Base-by-base conservation (phyloP, 2,888 invertebrate species). In the Scaptomyza reducta region DNA sequence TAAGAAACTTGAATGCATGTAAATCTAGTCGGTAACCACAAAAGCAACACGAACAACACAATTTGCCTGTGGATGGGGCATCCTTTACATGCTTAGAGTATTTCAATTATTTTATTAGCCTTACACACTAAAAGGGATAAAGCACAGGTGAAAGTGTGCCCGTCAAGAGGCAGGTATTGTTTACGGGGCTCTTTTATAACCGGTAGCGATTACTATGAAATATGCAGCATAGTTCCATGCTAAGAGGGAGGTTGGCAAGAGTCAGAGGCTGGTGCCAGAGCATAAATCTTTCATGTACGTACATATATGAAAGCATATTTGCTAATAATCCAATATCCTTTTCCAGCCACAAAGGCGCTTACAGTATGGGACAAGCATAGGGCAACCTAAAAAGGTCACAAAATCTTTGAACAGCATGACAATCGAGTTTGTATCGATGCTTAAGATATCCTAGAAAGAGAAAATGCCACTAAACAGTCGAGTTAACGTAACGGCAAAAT, bases 101-200 rank as follows among this genome's bases (percentile, higher is more conserved):
- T 84, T 84, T 84, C 82, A 84, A 87, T 87, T 87, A 84, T 84
- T 84, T 84, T 87, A 82, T 87, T 84, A 84, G 85, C 83, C 66
- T 50, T 35, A 45, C 64, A 70, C 58, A 44, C 40, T 40, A 69
- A 66, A 72, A 61, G 66, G 81, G 71, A 79, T 69, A 35, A 22
- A 45, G 58, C 54, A 29, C 66, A 83, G 83, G 77, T 79, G 70
- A 70, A 66, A 41, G 56, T 64, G 68, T 64, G 69, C 27, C 46
- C 60, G 55, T 53, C 42, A 63, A 55, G 55, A 55, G 55, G 53
- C 45, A 63, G 57, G 58, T 53, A 66, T 77, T 69, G 75, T 77
- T 68, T 74, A 45, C 50, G 58, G 58, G 51, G 41, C 60, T 57
- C 31, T 72, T 83, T 80, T 74, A 77, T 77, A 84, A 70, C 87